Evolutionary conservation across 2,797 vertebrate genomes (phyloP).

Genomic region (Basileuterus tristriatus): DNA sequence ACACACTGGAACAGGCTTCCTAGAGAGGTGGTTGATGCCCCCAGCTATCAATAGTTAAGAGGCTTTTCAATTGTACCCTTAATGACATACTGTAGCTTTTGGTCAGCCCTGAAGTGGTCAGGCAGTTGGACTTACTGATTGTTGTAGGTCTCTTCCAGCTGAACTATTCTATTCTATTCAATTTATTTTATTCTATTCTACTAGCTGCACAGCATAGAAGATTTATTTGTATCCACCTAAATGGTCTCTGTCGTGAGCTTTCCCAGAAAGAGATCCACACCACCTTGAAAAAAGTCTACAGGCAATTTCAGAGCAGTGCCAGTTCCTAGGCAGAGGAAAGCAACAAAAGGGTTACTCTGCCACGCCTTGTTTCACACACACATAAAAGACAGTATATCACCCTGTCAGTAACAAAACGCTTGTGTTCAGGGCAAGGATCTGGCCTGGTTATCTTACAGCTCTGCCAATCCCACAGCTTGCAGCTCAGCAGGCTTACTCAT

Average conservation of each 20-base stretch:
- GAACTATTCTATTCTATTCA: background rate
- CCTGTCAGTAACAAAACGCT: background rate
- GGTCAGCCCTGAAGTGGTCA: background rate
- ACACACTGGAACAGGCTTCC: background rate
- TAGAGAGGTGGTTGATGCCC: fast-evolving
- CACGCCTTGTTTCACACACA: constrained; percentile 18
- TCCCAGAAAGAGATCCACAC: background rate
- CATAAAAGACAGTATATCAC: background rate
- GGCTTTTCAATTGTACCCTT: background rate
- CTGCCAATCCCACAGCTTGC: background rate
- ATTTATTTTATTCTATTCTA: background rate
- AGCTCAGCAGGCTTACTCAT: background rate
- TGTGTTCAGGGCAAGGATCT: background rate
- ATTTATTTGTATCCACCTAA: background rate
- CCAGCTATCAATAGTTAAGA: background rate
- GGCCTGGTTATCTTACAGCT: background rate
- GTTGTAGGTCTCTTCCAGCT: background rate
- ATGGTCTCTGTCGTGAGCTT: background rate
- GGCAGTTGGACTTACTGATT: background rate
- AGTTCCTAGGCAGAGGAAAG: background rate
- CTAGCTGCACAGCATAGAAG: background rate
- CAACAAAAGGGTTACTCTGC: background rate
- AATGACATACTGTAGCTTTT: background rate
- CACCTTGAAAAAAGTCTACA: background rate
- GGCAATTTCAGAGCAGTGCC: background rate